Percentiles rank a stretch among this genome's conserved stretches.
Conservation (phyloP, 2,113 vertebrate genomes). For the Dromas ardeola region DNA sequence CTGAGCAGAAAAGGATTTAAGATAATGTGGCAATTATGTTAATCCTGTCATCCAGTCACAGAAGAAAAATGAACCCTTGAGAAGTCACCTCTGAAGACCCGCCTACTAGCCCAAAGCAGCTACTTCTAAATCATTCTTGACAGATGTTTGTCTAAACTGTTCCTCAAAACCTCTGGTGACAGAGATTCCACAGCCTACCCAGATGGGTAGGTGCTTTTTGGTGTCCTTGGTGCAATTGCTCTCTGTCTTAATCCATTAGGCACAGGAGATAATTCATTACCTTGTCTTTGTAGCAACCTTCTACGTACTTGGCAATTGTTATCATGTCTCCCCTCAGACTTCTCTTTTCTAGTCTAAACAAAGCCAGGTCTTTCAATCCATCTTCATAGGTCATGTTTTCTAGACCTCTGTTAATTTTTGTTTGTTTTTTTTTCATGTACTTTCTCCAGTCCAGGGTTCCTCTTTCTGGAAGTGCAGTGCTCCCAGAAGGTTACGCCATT, state of each 20-base stretch:
- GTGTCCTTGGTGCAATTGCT: background rate
- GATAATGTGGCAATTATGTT: background rate
- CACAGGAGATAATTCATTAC: background rate
- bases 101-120: background rate
- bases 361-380: background rate
- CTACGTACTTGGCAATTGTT: background rate
- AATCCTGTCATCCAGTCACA: background rate
- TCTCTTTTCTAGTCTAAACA: background rate
- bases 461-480: background rate
- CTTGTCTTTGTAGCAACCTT: background rate
- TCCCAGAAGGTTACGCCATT: background rate
- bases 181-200: background rate
- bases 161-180: background rate
- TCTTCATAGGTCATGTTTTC: background rate
- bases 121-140: background rate
- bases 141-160: background rate
- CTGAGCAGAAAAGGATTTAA: background rate
- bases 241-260: background rate
- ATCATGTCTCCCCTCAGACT: background rate
- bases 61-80: background rate
- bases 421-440: background rate
- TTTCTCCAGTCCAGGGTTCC: rapidly evolving
- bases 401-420: background rate
- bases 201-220: background rate
- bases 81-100: background rate